phyloP scores from a whole-genome alignment of 2,888 invertebrate species.

The Pollenia angustigena region DNA sequence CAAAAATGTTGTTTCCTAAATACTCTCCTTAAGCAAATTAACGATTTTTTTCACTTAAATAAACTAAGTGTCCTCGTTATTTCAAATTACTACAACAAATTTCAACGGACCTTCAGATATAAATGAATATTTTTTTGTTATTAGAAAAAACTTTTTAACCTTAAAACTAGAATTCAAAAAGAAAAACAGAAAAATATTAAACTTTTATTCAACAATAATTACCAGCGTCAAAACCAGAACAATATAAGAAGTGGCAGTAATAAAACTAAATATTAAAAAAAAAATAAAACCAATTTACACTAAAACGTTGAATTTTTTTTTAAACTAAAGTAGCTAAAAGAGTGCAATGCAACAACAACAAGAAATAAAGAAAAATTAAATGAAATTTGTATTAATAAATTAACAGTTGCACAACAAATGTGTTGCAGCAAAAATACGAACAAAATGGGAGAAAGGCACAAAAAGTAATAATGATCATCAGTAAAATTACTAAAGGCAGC shows the following conservation, averaged over 20 bases:
- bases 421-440: constrained; percentile 10
- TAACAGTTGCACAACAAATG: constrained; percentile 33
- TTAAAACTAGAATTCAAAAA: not conserved
- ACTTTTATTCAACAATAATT: constrained; percentile 48
- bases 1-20: too few species aligned
- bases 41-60: too few species aligned
- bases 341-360: not conserved
- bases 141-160: not conserved
- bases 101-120: not conserved
- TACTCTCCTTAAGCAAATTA: too few species aligned
- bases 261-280: not conserved
- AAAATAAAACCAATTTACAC: not conserved
- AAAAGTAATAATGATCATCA: constrained; percentile 39
- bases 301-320: not conserved
- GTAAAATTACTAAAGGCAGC: constrained; percentile 12
- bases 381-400: constrained; percentile 56
- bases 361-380: not conserved
- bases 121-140: not conserved
- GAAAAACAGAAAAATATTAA: not conserved
- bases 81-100: not conserved
- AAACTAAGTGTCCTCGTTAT: not conserved
- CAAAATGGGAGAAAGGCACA: not conserved
- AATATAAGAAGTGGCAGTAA: constrained; percentile 4
- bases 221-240: constrained; percentile 50
- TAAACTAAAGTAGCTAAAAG: not conserved